Conservation (phyloP, 2,797 vertebrate species). For the Glossophaga mutica region DNA sequence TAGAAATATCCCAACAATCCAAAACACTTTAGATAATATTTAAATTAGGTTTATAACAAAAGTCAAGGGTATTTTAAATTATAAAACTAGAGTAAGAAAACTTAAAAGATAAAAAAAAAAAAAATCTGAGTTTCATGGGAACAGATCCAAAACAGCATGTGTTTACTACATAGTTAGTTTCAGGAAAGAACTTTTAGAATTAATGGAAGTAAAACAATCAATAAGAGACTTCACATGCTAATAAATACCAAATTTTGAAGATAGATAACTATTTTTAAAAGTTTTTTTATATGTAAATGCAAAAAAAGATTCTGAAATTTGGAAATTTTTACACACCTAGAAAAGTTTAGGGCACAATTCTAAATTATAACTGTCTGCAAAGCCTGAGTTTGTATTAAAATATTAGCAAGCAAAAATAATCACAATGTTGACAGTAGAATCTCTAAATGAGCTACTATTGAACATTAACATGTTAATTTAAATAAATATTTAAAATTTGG, state of each 20-base stretch:
- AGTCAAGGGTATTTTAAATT: not conserved
- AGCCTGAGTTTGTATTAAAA: not conserved
- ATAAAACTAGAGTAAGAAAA: not conserved
- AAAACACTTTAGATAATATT: not conserved
- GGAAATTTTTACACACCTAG: not conserved
- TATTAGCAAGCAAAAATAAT: not conserved
- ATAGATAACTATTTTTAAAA: not conserved
- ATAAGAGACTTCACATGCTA: not conserved
- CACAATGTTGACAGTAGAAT: not conserved
- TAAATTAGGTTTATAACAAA: not conserved
- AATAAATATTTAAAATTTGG: not conserved
- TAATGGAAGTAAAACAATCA: not conserved
- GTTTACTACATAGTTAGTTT: not conserved
- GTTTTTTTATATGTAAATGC: not conserved
- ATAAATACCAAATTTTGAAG: not conserved
- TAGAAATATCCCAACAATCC: not conserved
- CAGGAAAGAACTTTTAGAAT: not conserved
- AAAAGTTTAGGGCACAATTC: not conserved
- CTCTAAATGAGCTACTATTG: not conserved
- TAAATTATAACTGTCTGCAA: not conserved
- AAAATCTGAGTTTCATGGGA: not conserved
- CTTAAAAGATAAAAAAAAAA: not conserved
- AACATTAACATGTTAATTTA: not conserved
- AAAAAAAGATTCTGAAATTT: not conserved
- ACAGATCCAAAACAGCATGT: not conserved